phyloP scores from a whole-genome alignment of 2,113 vertebrate genomes.

The Petaurus breviceps region DNA sequence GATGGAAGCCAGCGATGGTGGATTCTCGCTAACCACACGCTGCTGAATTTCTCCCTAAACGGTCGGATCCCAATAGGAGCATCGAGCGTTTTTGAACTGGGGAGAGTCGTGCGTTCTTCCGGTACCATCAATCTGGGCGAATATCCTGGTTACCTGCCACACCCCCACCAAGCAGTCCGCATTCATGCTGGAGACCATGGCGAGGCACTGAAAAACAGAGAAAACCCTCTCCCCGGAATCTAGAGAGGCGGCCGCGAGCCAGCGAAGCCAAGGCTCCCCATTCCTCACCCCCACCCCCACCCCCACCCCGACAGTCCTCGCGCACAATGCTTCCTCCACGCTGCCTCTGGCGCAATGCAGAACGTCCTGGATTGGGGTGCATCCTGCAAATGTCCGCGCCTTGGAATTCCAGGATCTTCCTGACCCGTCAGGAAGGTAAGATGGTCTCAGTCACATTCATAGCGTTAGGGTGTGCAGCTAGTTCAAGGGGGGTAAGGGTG shows the following conservation, averaged over 20 bases:
- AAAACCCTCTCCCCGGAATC: constrained; percentile 82
- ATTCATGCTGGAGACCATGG: constrained; percentile 82
- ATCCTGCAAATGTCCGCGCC: constrained; percentile 92
- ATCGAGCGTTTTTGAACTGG: constrained; percentile 91
- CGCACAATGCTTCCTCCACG: constrained; percentile 91
- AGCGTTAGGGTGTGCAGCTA: constrained; percentile 95
- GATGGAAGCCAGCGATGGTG: constrained; percentile 93
- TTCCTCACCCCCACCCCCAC: too few relatives aligned
- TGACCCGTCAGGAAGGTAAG: constrained; percentile 89
- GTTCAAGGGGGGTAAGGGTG: constrained; percentile 91
- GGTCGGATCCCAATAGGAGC: constrained; percentile 95
- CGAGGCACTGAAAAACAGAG: constrained; percentile 77
- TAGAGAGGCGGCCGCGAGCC: constrained; percentile 84
- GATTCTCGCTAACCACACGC: constrained; percentile 96
- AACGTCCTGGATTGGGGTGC: constrained; percentile 88
- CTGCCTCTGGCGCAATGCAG: constrained; percentile 86
- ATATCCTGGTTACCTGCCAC: constrained; percentile 77
- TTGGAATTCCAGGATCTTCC: constrained; percentile 93
- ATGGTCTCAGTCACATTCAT: constrained; percentile 92
- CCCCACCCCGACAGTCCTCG: constrained; percentile 77
- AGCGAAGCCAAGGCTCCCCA: constrained; percentile 90
- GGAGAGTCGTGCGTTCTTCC: constrained; percentile 93
- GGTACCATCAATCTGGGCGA: constrained; percentile 68
- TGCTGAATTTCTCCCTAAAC: constrained; percentile 94
- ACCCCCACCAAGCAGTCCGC: constrained; percentile 83